phyloP scores from a whole-genome alignment of 2,888 invertebrate genomes.

The Mimas tiliae region DNA sequence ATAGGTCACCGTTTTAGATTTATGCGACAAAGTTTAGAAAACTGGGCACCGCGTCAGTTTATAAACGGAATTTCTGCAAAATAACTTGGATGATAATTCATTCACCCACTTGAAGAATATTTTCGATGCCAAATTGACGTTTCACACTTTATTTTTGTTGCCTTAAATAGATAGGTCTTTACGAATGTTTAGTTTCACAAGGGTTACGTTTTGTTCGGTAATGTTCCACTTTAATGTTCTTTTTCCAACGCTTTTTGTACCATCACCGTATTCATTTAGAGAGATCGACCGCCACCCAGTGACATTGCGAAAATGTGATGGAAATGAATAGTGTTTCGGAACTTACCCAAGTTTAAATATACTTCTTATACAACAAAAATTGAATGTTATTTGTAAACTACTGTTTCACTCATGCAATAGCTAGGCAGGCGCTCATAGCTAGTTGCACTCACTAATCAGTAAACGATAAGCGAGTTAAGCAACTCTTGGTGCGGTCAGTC shows the following conservation, averaged over 20 bases:
- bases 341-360: not conserved
- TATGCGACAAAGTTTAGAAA: no score
- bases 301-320: constrained; percentile 32
- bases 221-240: constrained; percentile 23
- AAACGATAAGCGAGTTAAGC: no score
- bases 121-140: not conserved
- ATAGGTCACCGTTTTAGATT: no score
- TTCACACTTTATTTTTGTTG: not conserved
- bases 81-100: not conserved
- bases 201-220: not conserved
- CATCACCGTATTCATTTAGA: constrained; percentile 30
- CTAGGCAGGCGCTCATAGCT: no score
- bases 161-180: not conserved
- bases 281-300: constrained; percentile 27
- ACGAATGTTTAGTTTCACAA: not conserved
- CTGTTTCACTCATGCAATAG: no score
- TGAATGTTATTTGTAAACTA: no score
- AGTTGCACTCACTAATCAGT: no score
- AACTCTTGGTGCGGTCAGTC: no score
- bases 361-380: not conserved
- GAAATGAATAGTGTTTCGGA: constrained; percentile 33
- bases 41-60: no score
- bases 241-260: constrained; percentile 27
- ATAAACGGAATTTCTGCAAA: no score
- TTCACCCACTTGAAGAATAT: not conserved